A percentile compares a stretch with the other conserved stretches of the same genome.
Conservation (phyloP, 2,888 invertebrate genomes). For the Endotricha flammealis region DNA sequence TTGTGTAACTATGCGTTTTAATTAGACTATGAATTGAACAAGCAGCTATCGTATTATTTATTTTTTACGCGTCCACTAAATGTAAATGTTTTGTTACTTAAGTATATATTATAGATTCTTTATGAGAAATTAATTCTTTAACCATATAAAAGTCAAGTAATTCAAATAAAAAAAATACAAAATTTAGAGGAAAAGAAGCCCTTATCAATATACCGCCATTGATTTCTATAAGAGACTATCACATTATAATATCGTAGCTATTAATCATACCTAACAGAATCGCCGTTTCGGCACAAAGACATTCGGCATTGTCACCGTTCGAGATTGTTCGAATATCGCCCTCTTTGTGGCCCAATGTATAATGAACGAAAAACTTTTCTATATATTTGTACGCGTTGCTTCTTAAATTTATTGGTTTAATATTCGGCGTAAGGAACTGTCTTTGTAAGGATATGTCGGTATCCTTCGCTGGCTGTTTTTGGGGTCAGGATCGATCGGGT, state of each 20-base stretch:
- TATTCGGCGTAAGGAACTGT: slow-evolving; percentile 1
- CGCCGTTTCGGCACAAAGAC: slow-evolving; percentile 6
- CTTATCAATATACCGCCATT: no score
- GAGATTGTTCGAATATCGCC: slow-evolving; percentile 13
- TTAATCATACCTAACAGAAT: slow-evolving; percentile 16
- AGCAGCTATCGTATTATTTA: no score
- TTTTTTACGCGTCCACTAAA: no score
- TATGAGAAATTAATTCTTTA: no score
- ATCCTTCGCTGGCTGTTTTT: neutral
- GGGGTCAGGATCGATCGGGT: neutral
- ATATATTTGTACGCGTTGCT: slow-evolving; percentile 2
- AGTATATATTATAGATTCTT: no score
- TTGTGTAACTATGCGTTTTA: no score
- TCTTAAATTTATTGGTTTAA: slow-evolving; percentile 8
- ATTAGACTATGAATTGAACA: no score
- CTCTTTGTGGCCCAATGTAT: slow-evolving; percentile 8
- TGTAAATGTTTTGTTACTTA: no score
- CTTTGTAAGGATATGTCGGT: neutral
- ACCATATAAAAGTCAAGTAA: no score
- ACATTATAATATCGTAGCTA: slow-evolving; percentile 20
- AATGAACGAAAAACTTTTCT: slow-evolving; percentile 10
- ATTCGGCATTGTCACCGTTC: neutral
- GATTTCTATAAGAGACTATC: slow-evolving; percentile 10
- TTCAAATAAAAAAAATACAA: no score
- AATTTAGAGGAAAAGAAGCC: no score